Evolutionary conservation across 2,113 vertebrate species (phyloP).

Genomic region (Erythrolamprus reginae): DNA sequence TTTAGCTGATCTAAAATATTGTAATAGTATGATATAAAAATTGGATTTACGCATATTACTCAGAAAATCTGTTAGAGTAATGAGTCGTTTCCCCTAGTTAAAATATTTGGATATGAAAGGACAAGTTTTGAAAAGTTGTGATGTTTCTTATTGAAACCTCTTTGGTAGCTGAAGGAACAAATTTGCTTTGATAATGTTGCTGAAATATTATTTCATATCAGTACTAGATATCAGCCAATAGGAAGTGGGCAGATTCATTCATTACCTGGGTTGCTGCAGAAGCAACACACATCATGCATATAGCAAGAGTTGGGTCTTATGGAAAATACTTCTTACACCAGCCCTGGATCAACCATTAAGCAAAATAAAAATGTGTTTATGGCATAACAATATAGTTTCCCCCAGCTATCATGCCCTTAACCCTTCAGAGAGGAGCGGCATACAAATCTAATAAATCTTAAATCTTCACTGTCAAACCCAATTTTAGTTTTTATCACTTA

Average conservation of each 20-base stretch:
- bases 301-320: neutral
- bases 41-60: neutral
- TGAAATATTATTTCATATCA: neutral
- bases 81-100: neutral
- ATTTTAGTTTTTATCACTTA: neutral
- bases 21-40: neutral
- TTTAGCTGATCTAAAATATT: neutral
- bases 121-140: neutral
- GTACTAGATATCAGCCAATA: neutral
- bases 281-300: neutral
- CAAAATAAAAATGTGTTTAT: neutral
- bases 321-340: neutral
- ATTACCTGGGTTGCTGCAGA: neutral
- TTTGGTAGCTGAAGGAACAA: neutral
- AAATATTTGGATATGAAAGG: neutral
- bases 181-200: neutral
- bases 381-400: neutral
- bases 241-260: neutral
- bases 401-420: neutral
- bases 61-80: neutral
- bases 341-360: neutral
- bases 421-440: too few relatives aligned
- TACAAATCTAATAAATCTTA: too few relatives aligned
- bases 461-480: neutral
- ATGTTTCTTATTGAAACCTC: neutral